Evolutionary conservation across 2,113 vertebrate species (phyloP), one percentile per base, ranked within the genome.

Genomic region (Bubalus kerabau): DNA sequence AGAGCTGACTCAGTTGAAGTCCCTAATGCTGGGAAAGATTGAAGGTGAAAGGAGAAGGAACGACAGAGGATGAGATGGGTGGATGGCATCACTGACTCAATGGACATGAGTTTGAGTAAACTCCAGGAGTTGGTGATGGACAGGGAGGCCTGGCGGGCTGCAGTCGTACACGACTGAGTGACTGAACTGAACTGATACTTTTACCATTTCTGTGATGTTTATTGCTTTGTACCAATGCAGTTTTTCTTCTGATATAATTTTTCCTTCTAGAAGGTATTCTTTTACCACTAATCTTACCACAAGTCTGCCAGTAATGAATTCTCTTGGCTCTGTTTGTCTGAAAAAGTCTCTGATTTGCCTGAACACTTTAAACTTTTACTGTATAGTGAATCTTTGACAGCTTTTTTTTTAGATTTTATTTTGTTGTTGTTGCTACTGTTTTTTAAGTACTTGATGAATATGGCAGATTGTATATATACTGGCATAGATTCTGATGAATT

Each of bases 131-230:
- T 71, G n/a, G 62, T 64, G 64, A 36, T 36, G 64, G 64, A 36
- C n/a, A 71, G n/a, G 17, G 19, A 23, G 19, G n/a, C n/a, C 67
- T 71, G 67, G 67, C 0, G 8, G 23, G 17, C n/a, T 36, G 1
- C 4, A 36, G n/a, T 23, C 0, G 4, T 19, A 36, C 64, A 36
- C 1, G 0, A 36, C 19, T 71, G 17, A 11, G 4, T 21, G n/a
- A 71, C 64, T 36, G 64, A 71, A 71, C 9, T 71, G n/a, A 36
- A 36, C n/a, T 71, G 9, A 21, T 11, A 82, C 14, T 54, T 64
- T 64, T 81, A 87, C 14, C 71, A 80, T 64, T 78, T 93, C 43
- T 93, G 32, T 60, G 24, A 59, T 94, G 26, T 43, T 62, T 56
- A 52, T 87, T 64, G 60, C 28, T 87, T 94, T 80, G 19, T 52